A percentile compares a stretch with the other conserved stretches of the same genome.
These are phyloP conservation scores for Turritopsis rubra DNA, from an alignment of 30 jellyfish, hydroid and myxozoan genomes.

Conservation along the genomic window DNA sequence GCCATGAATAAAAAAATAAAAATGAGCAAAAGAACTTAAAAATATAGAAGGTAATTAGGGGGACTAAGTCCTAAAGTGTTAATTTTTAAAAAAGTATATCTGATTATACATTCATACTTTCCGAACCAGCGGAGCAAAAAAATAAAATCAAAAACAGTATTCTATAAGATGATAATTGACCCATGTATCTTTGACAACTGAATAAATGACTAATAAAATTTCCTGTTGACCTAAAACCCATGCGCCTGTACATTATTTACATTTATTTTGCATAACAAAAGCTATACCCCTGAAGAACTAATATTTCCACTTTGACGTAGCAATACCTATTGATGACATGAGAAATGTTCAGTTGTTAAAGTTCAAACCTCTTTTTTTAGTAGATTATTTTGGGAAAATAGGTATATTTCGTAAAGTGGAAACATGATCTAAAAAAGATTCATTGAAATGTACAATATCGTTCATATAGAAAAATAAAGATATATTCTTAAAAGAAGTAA, in stretches of 20 bases:
- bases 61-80: no score
- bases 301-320: background rate
- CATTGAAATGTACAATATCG: background rate
- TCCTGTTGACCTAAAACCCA: background rate
- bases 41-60: no score
- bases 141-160: background rate
- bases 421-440: background rate
- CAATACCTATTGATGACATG: no score
- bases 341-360: no score
- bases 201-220: background rate
- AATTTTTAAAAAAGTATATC: no score
- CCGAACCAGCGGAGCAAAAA: constrained; percentile 21
- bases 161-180: background rate
- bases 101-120: no score
- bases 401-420: background rate
- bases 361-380: background rate
- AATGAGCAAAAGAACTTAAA: no score
- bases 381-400: background rate
- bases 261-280: background rate
- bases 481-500: background rate
- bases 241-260: background rate
- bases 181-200: background rate
- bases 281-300: background rate
- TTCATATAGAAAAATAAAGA: background rate
- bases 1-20: no score